Conservation (phyloP, 37 sponge, comb jelly and placozoan species). For the Cliona cf. orientalis region DNA sequence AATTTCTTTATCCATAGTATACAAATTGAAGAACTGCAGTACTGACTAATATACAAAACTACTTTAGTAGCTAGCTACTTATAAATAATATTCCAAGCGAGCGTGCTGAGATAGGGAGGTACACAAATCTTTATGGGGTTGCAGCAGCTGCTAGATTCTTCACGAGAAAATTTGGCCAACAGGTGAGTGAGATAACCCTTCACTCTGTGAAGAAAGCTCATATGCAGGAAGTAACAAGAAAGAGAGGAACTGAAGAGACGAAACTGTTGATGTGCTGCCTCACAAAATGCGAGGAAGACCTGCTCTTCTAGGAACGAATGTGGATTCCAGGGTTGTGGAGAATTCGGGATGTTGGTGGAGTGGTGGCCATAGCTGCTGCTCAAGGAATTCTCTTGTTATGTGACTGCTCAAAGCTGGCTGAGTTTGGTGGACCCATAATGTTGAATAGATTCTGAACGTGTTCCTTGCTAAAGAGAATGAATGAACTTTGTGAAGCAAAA, state of each 20-base stretch:
- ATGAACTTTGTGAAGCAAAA: no score
- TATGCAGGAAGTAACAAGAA: neutral
- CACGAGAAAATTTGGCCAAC: neutral
- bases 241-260: no score
- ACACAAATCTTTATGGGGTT: neutral
- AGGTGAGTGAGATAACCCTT: neutral
- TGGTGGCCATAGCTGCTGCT: no score
- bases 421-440: no score
- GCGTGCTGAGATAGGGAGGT: neutral
- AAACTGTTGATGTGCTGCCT: no score
- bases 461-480: no score
- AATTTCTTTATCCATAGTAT: no score
- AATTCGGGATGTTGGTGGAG: neutral
- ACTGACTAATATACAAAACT: no score
- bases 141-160: neutral
- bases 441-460: no score
- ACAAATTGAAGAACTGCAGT: no score
- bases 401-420: no score
- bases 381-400: no score
- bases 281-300: neutral
- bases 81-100: neutral
- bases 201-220: neutral
- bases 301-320: neutral
- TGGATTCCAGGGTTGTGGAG: neutral
- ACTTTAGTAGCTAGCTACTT: neutral